These are phyloP conservation scores for Allygus modestus DNA, from an alignment of 2,888 invertebrate species.

Conservation along the genomic window DNA sequence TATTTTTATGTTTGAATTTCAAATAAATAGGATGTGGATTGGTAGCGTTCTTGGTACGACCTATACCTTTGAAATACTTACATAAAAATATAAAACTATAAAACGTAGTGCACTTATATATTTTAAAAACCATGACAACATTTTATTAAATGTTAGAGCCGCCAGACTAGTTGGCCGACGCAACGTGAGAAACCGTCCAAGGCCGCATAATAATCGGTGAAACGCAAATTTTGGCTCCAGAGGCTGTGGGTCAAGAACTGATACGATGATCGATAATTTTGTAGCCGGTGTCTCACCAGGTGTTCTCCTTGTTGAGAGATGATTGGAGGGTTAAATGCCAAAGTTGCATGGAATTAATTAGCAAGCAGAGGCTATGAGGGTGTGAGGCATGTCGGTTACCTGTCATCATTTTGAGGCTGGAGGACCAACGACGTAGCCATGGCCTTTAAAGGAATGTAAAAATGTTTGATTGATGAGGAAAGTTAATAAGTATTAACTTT, in stretches of 20 bases:
- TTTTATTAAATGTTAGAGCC: not conserved
- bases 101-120: too few relatives aligned
- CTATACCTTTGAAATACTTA: too few relatives aligned
- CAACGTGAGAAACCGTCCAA: not conserved
- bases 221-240: slow-evolving; percentile 43
- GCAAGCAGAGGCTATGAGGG: not conserved
- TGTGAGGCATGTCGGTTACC: not conserved
- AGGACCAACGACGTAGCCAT: too few relatives aligned
- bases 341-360: not conserved
- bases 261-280: not conserved
- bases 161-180: not conserved
- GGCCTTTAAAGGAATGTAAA: too few relatives aligned
- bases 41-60: too few relatives aligned
- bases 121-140: too few relatives aligned
- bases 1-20: too few relatives aligned
- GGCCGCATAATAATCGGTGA: slow-evolving; percentile 25
- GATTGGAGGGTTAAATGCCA: slow-evolving; percentile 10
- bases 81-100: too few relatives aligned
- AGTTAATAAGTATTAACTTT: too few relatives aligned
- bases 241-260: slow-evolving; percentile 43
- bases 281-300: not conserved
- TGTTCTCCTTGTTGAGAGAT: not conserved
- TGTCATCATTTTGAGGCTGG: not conserved
- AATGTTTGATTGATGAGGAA: too few relatives aligned
- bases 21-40: too few relatives aligned